Evolutionary conservation across 2,113 vertebrate species (phyloP).

Genomic region (Lepisosteus osseus): DNA sequence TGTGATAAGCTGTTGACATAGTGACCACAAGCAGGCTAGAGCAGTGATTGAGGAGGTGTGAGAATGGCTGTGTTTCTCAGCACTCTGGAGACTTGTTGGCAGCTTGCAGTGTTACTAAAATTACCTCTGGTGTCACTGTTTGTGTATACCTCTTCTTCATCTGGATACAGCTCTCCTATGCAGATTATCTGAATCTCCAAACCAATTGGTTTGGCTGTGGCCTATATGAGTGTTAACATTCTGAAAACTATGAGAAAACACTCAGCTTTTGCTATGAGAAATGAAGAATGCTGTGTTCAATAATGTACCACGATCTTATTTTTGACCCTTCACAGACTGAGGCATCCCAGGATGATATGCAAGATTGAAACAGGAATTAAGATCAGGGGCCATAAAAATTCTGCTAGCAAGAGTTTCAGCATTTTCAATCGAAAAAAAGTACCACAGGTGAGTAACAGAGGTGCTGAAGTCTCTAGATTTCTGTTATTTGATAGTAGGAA

Average conservation of each 20-base stretch:
- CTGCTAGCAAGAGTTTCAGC: too few relatives aligned
- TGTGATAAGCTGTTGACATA: neutral
- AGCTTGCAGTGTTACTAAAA: conserved; percentile 19
- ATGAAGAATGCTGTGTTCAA: conserved; percentile 11
- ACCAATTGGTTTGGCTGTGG: conserved; percentile 43
- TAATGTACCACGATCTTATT: too few relatives aligned
- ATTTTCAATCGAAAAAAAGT: too few relatives aligned
- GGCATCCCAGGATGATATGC: too few relatives aligned
- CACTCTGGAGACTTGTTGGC: conserved; percentile 9
- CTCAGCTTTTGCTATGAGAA: conserved; percentile 30
- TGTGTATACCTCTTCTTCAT: conserved; percentile 11
- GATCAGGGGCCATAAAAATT: too few relatives aligned
- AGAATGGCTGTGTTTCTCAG: neutral
- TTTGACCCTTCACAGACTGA: too few relatives aligned
- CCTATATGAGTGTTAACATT: conserved; percentile 42
- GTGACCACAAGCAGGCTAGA: neutral
- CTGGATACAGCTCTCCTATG: conserved; percentile 9
- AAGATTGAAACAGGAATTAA: too few relatives aligned
- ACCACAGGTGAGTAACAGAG: too few relatives aligned
- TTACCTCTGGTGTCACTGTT: conserved; percentile 10
- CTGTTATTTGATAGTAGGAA: too few relatives aligned
- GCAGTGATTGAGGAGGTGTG: neutral
- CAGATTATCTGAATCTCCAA: conserved; percentile 20
- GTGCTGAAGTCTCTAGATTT: too few relatives aligned
- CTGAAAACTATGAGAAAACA: conserved; percentile 46